phyloP scores from a whole-genome alignment of 2,797 vertebrate genomes.

The Rhodeus uyekii region DNA sequence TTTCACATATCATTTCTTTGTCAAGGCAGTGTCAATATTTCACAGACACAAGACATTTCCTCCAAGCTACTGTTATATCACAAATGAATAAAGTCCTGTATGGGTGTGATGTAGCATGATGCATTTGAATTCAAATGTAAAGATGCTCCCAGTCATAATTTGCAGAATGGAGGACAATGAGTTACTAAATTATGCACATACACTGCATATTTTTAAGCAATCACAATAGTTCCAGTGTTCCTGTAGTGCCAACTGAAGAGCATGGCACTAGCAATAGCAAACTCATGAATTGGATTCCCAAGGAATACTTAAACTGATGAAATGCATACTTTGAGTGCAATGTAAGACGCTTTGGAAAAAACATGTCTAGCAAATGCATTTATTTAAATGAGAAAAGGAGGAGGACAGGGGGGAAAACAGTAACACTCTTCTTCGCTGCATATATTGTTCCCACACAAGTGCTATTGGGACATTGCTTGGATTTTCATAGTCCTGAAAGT shows the following conservation, averaged over 20 bases:
- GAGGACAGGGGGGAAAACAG: background rate
- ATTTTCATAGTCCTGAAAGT: constrained; percentile 22
- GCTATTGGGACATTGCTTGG: constrained; percentile 1
- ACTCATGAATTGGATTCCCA: background rate
- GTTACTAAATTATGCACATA: background rate
- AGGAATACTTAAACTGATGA: background rate
- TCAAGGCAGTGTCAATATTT: background rate
- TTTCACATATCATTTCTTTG: constrained; percentile 1
- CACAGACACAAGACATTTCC: background rate
- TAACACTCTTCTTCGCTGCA: constrained; percentile 3
- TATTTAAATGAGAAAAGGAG: background rate
- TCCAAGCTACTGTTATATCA: constrained; percentile 1
- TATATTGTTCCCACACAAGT: constrained; percentile 13
- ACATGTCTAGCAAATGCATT: background rate
- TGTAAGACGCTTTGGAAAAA: background rate
- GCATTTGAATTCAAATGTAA: background rate
- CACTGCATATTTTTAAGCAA: background rate
- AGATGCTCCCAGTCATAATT: background rate
- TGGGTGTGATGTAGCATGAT: background rate
- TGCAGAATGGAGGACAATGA: background rate
- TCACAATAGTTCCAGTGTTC: background rate
- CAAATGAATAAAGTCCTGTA: background rate
- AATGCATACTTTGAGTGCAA: background rate
- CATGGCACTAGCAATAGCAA: background rate
- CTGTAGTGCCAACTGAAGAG: background rate